phyloP scores from a whole-genome alignment of 2,888 invertebrate species.

The Stenchaetothrips biformis region DNA sequence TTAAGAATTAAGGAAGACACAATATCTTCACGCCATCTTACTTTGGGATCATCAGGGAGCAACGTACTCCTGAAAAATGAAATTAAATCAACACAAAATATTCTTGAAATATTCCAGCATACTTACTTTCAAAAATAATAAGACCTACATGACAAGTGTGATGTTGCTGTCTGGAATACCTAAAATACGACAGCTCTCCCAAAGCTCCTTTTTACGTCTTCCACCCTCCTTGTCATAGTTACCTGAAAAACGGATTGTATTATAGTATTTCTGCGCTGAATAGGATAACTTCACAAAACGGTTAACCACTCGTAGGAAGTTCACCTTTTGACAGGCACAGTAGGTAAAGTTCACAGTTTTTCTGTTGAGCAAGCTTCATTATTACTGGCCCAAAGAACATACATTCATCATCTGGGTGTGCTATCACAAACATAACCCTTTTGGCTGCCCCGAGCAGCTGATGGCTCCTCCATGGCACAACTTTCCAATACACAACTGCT shows the following conservation, averaged over 20 bases:
- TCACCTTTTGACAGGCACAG: constrained; percentile 82
- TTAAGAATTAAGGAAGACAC: constrained; percentile 60
- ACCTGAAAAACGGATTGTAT: constrained; percentile 48
- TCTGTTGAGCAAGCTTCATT: constrained; percentile 58
- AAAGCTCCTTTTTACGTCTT: constrained; percentile 70
- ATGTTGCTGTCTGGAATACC: constrained; percentile 76
- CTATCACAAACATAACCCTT: constrained; percentile 74
- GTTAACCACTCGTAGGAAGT: constrained; percentile 31
- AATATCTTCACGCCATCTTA: constrained; percentile 68
- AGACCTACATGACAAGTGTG: constrained; percentile 52
- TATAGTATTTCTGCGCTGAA: constrained; percentile 25
- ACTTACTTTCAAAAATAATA: constrained; percentile 25
- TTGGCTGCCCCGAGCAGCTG: constrained; percentile 18
- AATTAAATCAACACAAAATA: not conserved
- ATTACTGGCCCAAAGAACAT: constrained; percentile 98
- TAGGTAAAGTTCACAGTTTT: constrained; percentile 66
- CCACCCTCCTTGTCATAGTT: constrained; percentile 61
- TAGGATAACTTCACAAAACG: not conserved
- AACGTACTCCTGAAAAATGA: constrained; percentile 57
- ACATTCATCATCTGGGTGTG: constrained; percentile 98
- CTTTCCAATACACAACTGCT: not conserved
- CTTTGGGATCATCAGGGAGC: constrained; percentile 69
- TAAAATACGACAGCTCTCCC: constrained; percentile 70
- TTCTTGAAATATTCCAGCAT: constrained; percentile 23
- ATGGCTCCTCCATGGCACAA: not conserved